Percentiles rank a stretch among this genome's conserved stretches.
phyloP scores from a whole-genome alignment of 2,888 invertebrate species.

The Lordiphosa andalusiaca region DNA sequence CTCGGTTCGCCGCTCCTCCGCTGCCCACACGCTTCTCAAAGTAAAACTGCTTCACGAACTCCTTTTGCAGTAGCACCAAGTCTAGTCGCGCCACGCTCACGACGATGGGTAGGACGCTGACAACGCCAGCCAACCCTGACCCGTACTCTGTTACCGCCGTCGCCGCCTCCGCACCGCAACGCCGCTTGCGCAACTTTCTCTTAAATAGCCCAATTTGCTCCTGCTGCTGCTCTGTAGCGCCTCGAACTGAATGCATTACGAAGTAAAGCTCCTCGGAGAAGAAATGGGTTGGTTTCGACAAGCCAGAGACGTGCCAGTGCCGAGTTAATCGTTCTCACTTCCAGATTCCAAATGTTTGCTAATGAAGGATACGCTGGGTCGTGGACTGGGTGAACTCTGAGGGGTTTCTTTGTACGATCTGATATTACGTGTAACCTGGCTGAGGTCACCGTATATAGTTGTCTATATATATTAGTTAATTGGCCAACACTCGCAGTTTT shows the following conservation, averaged over 20 bases:
- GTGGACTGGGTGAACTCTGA: no score
- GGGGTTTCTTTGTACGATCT: no score
- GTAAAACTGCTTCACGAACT: conserved; percentile 75
- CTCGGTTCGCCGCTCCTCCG: conserved; percentile 52
- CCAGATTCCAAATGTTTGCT: background rate
- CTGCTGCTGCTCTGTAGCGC: conserved; percentile 48
- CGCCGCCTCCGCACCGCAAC: conserved; percentile 21
- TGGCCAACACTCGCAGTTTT: background rate
- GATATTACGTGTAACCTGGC: no score
- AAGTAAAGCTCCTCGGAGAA: conserved; percentile 35
- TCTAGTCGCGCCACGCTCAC: conserved; percentile 18
- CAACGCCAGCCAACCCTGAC: conserved; percentile 17
- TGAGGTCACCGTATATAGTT: no score
- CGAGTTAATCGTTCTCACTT: conserved; percentile 1
- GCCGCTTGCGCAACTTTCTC: conserved; percentile 51
- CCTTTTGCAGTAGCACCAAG: conserved; percentile 70
- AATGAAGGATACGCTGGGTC: no score
- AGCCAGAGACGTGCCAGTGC: conserved; percentile 7
- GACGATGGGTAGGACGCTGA: conserved; percentile 15
- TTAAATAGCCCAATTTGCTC: conserved; percentile 60
- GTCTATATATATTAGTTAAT: no score
- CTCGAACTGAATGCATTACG: conserved; percentile 76
- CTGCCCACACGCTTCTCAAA: conserved; percentile 78
- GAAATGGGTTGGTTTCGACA: conserved; percentile 22
- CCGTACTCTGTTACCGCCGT: conserved; percentile 9